These are phyloP conservation scores for Polymixis lichenea DNA, from an alignment of 2,888 invertebrate genomes.

Conservation along the genomic window DNA sequence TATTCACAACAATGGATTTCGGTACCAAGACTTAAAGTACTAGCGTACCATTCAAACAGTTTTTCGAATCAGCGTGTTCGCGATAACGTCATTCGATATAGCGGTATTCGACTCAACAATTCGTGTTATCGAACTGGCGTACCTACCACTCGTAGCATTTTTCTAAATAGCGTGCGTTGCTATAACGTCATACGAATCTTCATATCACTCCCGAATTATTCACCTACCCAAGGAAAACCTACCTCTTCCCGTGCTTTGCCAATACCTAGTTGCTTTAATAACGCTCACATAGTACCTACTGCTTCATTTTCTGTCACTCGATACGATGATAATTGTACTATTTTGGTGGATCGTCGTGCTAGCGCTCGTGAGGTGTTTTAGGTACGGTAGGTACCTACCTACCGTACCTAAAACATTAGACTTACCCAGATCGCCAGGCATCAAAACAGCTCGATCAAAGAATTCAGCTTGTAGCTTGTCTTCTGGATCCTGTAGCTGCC, in stretches of 20 bases:
- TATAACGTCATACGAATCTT: too few relatives aligned
- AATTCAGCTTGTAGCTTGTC: constrained; percentile 54
- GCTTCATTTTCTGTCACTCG: not conserved
- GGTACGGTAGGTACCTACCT: too few relatives aligned
- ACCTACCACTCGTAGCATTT: too few relatives aligned
- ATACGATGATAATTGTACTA: not conserved
- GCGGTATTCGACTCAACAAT: too few relatives aligned
- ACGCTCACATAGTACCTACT: not conserved
- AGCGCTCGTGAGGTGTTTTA: not conserved
- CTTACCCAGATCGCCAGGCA: constrained; percentile 52
- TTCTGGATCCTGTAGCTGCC: constrained; percentile 43
- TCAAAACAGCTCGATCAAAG: constrained; percentile 39
- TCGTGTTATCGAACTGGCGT: too few relatives aligned
- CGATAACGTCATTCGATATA: too few relatives aligned
- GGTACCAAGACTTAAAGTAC: too few relatives aligned
- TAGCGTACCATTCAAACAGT: too few relatives aligned
- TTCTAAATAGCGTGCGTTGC: too few relatives aligned
- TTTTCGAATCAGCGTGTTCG: too few relatives aligned
- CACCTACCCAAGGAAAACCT: not conserved
- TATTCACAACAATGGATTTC: too few relatives aligned
- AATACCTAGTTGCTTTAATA: not conserved
- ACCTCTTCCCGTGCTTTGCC: not conserved
- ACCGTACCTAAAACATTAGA: constrained; percentile 3
- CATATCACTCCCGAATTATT: not conserved
- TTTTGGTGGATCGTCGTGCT: not conserved